These are phyloP conservation scores for Drosophila neonasuta DNA, from an alignment of 2,888 invertebrate species.

Conservation along the genomic window DNA sequence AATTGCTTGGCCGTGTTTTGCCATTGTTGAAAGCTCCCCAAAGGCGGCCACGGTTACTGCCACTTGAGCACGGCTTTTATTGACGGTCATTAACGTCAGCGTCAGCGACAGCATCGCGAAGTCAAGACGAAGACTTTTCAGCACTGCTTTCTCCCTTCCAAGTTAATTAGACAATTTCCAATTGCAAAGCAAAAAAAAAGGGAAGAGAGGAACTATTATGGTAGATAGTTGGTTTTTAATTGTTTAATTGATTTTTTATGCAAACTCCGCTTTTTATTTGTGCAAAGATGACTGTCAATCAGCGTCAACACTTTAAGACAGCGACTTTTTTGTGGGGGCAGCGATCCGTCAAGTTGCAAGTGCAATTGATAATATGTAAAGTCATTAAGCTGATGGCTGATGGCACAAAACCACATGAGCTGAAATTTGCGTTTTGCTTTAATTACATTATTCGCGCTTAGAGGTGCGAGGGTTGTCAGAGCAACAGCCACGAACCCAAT, in stretches of 20 bases:
- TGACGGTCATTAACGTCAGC: conserved; percentile 74
- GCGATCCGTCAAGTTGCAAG: conserved; percentile 25
- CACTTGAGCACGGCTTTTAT: conserved; percentile 75
- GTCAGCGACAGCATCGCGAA: conserved; percentile 24
- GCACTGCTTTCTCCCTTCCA: background rate
- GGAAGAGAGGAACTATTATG: background rate
- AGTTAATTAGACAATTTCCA: conserved; percentile 16
- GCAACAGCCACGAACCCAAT: background rate
- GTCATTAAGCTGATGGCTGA: conserved; percentile 10
- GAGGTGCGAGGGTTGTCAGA: background rate
- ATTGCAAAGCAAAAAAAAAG: background rate
- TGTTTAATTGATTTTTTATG: conserved; percentile 5
- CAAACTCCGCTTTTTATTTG: background rate
- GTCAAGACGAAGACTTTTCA: conserved; percentile 13
- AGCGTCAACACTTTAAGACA: conserved; percentile 19
- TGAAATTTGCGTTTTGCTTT: conserved; percentile 7
- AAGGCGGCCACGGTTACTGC: conserved; percentile 52
- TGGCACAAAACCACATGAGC: background rate
- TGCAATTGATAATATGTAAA: conserved; percentile 34
- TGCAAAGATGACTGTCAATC: background rate
- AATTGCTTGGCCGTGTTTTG: conserved; percentile 61
- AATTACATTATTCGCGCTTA: conserved; percentile 18
- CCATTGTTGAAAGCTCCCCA: conserved; percentile 33
- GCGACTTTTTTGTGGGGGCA: conserved; percentile 7
- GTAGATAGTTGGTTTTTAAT: conserved; percentile 13